Evolutionary conservation across 2,888 invertebrate genomes (phyloP).

Genomic region (Falcaria lacertinaria): DNA sequence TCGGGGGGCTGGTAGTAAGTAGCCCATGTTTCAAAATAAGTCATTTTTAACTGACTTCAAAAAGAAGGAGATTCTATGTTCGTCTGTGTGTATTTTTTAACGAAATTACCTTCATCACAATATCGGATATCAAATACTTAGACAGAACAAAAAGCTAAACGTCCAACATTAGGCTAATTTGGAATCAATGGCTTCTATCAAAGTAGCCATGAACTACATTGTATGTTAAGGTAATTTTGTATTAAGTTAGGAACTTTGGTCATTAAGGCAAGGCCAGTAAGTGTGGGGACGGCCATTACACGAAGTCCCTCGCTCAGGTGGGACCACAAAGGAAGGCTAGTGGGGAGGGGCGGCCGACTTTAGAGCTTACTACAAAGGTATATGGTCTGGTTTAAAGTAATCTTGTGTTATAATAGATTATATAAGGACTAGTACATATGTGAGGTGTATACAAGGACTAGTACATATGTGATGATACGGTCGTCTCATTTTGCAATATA

Average conservation of each 20-base stretch:
- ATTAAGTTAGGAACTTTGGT: conserved; percentile 72
- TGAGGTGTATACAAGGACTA: too few species aligned
- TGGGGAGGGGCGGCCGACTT: background rate
- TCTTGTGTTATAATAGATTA: background rate
- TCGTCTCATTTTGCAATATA: too few species aligned
- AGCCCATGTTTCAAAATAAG: too few species aligned
- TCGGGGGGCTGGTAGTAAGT: too few species aligned
- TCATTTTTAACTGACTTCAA: too few species aligned
- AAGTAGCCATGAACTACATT: conserved; percentile 21
- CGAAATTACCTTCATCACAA: too few species aligned
- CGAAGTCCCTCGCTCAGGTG: conserved; percentile 56
- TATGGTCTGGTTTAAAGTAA: background rate
- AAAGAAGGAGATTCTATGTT: too few species aligned
- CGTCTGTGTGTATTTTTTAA: too few species aligned
- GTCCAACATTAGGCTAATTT: conserved; percentile 17
- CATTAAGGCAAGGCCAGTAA: conserved; percentile 66
- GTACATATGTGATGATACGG: too few species aligned
- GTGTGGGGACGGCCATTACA: conserved; percentile 52
- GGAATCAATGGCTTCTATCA: conserved; percentile 30
- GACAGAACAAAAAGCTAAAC: background rate
- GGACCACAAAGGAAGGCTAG: conserved; percentile 20
- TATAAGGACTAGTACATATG: background rate
- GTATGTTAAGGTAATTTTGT: conserved; percentile 55
- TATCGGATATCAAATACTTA: too few species aligned
- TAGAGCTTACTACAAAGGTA: background rate